phyloP scores from a whole-genome alignment of 2,797 vertebrate genomes.

The Margarornis squamiger region DNA sequence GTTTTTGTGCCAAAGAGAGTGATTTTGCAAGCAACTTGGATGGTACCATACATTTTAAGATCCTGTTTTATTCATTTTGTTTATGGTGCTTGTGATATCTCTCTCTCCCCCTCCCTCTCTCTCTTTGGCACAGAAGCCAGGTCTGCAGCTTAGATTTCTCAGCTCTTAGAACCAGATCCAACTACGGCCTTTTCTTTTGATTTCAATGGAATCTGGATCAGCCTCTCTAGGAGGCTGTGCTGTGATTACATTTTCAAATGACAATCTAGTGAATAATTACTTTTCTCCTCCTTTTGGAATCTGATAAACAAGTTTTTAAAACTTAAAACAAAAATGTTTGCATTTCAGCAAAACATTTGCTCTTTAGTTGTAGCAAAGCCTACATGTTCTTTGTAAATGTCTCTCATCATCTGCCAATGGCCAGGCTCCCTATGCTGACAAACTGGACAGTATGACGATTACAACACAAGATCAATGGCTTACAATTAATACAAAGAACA shows the following conservation, averaged over 20 bases:
- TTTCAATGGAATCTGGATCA: constrained; percentile 49
- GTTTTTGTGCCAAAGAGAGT: constrained; percentile 30
- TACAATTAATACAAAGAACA: neutral
- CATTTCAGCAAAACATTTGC: constrained; percentile 25
- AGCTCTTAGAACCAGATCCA: constrained; percentile 57
- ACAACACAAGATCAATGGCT: neutral
- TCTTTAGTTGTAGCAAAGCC: neutral
- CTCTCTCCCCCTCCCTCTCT: neutral
- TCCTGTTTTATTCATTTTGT: constrained; percentile 63
- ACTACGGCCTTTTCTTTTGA: constrained; percentile 48
- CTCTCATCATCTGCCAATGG: constrained; percentile 20
- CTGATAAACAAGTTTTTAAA: constrained; percentile 34
- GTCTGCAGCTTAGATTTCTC: constrained; percentile 68
- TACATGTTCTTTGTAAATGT: neutral
- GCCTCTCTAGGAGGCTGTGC: constrained; percentile 8
- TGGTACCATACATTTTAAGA: constrained; percentile 41
- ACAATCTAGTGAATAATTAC: constrained; percentile 37
- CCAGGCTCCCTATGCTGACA: neutral
- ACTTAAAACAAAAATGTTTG: constrained; percentile 16
- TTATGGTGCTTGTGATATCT: constrained; percentile 56
- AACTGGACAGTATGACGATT: neutral
- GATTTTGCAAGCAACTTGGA: constrained; percentile 62
- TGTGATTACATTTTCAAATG: constrained; percentile 50
- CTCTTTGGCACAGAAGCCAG: constrained; percentile 43
- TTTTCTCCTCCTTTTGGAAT: constrained; percentile 23